Conservation (phyloP, 2,888 invertebrate genomes). For the Sepiola atlantica region DNA sequence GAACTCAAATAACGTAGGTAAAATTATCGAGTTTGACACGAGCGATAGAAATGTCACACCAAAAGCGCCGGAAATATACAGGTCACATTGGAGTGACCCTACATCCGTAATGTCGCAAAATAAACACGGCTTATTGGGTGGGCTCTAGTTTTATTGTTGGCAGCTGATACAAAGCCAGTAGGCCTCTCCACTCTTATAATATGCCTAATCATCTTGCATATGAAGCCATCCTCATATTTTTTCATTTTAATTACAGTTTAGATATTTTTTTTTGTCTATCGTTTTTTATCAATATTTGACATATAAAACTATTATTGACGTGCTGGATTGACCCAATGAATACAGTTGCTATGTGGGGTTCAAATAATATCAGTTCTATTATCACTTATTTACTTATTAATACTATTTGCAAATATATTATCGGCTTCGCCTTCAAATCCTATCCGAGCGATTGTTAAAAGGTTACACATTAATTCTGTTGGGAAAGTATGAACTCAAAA, state of each 20-base stretch:
- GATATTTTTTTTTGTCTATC: too few relatives aligned
- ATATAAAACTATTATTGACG: too few relatives aligned
- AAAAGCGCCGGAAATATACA: not conserved
- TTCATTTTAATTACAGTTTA: not conserved
- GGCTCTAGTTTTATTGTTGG: not conserved
- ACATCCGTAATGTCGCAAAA: slow-evolving; percentile 10
- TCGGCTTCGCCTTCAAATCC: too few relatives aligned
- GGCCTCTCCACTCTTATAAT: not conserved
- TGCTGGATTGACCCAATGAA: too few relatives aligned
- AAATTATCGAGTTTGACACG: slow-evolving; percentile 18
- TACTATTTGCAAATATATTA: too few relatives aligned
- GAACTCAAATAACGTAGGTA: not conserved
- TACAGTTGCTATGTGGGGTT: too few relatives aligned
- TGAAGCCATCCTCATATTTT: not conserved
- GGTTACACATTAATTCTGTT: too few relatives aligned
- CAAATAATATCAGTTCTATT: too few relatives aligned
- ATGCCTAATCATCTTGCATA: not conserved
- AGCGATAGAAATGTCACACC: slow-evolving; percentile 32
- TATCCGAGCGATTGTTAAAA: too few relatives aligned
- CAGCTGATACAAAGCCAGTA: not conserved
- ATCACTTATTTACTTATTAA: too few relatives aligned
- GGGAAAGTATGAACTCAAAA: too few relatives aligned
- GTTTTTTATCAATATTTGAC: too few relatives aligned
- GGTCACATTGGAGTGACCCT: not conserved
- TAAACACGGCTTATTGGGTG: slow-evolving; percentile 8